Base-by-base conservation (phyloP, 2,888 invertebrate species). In the Lobophora halterata region DNA sequence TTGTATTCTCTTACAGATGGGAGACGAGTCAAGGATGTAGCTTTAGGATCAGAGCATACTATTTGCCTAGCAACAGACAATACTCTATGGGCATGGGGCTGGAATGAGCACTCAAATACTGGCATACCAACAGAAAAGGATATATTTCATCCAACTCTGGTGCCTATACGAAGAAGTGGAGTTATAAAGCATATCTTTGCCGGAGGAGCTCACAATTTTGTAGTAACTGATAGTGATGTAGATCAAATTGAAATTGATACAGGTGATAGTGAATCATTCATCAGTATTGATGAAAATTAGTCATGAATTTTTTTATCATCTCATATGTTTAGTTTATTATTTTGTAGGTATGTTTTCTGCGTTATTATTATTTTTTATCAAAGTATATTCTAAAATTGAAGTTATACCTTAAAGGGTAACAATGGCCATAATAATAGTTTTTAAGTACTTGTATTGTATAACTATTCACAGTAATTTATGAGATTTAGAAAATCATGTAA, bases 61-160 rank as follows among this genome's bases (percentile, higher is more conserved):
- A 68, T 96, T 49, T 91, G 93, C 45, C 74, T 94, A 47, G 89
- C 90, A 55, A 89, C 86, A 45, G 89, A 91, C 38, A 91, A 92
- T 16, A 86, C 89, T 28, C 68, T 95, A 3, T 92, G 91, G 64
- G 90, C 93, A 9, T 96, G 96, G 95, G 96, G 96, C 1, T 96
- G 96, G 96, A 96, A 96, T 76, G 96, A 96, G 64, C 96, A 96
- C 79, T 94, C 93, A 19, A 95, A 93, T 69, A 95, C 95, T 60
- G 96, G 95, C 33, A 92, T 65, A 18, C 49, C 49, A 23, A 55
- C 90, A 13, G 65, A 74, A 8, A 59, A 61, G 33, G 53, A 58
- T 32, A 70, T 86, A 8, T 62, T 61, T 40, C 42, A 46, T 24
- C 87, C 87, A 9, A 78, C 75, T 8, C 45, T 67, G 52, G 71